Base-by-base conservation (phyloP, 30 jellyfish, hydroid and myxozoan species). In the Sanderia malayensis region DNA sequence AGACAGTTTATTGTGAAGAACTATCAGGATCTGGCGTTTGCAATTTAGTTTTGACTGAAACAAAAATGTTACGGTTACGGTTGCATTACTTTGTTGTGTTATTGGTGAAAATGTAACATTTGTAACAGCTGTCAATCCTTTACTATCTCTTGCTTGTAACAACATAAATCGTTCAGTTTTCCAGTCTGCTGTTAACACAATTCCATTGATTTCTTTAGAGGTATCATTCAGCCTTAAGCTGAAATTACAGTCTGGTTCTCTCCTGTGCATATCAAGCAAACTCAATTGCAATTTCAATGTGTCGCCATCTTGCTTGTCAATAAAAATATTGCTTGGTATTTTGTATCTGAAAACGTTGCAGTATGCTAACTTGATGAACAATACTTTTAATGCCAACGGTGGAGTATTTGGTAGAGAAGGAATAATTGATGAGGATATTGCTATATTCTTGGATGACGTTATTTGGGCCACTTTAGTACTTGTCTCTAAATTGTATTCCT, bases 251-350 rank as follows among this genome's bases (percentile, higher is more conserved):
- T 31, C 81, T 8, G 62, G 57, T 3, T 58, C 31, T 15, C 31
- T 44, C 22, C 68, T 23, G 23, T 31, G 61, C 27, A 11, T 10
- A 13, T 67, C 32, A 28, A 52, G 27, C 15, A 82, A 60, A 1
- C 33, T 4, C 2, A 82, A 31, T 1, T 44, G 25, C 19, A 82
- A 59, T 2, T 62, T 61, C 2, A 30, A 32, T 23, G 74, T 44
- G 73, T 62, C 70, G 17, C 94, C 94, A 53, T 82, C 94, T 60
- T 82, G 82, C 26, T 61, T 82, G 45, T 82, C 94, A 32, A 34
- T 25, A 22, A 82, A 82, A 1, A 52, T 37, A 32, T 61, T 86
- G 46, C 71, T 71, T 9, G 94, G 86, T 15, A 82, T 47, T 32
- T 23, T 58, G 81, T 34, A 71, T n/a, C 63, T 67, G 29, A 70